These are phyloP conservation scores for Glomeris marginata DNA, from an alignment of 2,888 invertebrate genomes.

Conservation along the genomic window DNA sequence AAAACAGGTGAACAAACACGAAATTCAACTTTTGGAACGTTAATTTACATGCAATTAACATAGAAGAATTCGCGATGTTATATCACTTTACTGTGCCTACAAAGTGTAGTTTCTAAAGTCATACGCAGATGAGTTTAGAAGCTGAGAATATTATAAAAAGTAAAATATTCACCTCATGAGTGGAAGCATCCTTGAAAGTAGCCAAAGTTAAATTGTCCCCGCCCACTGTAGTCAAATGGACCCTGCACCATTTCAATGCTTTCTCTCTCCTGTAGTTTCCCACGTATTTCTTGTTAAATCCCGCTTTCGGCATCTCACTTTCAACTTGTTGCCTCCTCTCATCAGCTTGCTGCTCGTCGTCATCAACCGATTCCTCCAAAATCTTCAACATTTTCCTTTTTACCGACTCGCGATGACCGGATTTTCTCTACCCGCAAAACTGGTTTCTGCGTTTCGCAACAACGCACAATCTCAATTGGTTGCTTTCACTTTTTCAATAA, in stretches of 20 bases:
- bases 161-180: conserved; percentile 1
- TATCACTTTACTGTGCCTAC: background rate
- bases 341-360: too few species aligned
- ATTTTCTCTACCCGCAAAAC: too few species aligned
- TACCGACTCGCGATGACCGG: too few species aligned
- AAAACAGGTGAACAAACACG: background rate
- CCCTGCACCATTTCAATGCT: conserved; percentile 9
- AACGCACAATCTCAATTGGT: too few species aligned
- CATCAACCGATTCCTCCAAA: too few species aligned
- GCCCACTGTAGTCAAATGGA: background rate
- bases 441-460: too few species aligned
- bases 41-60: background rate
- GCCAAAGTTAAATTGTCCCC: conserved; percentile 3
- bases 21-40: background rate
- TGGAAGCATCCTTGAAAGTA: conserved; percentile 2
- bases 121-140: background rate
- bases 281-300: too few species aligned
- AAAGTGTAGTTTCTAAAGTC: background rate
- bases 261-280: background rate
- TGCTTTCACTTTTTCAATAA: too few species aligned
- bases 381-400: too few species aligned
- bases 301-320: too few species aligned
- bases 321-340: too few species aligned
- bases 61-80: background rate
- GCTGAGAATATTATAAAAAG: background rate